A percentile compares a stretch with the other conserved stretches of the same genome.
phyloP scores from a whole-genome alignment of 2,113 vertebrate genomes.

The Psittacus erithacus region DNA sequence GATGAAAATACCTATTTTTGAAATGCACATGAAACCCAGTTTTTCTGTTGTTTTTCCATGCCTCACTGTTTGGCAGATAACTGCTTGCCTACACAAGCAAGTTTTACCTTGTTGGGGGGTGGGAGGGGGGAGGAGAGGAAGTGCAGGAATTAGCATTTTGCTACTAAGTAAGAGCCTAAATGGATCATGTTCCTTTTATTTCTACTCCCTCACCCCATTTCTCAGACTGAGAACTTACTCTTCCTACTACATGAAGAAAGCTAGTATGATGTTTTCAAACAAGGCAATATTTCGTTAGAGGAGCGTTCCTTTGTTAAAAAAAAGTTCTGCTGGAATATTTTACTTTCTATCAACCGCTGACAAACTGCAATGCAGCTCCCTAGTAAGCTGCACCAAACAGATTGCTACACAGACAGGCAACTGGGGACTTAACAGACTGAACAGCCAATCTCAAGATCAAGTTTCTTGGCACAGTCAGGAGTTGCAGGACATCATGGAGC shows the following conservation, averaged over 20 bases:
- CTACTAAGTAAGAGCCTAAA: not conserved
- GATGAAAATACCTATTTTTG: not conserved
- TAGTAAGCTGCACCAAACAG: not conserved
- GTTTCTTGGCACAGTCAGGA: conserved; percentile 1
- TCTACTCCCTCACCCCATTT: not conserved
- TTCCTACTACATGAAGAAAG: not conserved
- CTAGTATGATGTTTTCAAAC: not conserved
- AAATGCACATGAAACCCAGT: not conserved
- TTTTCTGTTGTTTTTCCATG: not conserved
- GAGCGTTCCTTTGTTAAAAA: not conserved
- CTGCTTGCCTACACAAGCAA: not conserved
- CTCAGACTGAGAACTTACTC: not conserved
- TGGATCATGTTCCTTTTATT: not conserved
- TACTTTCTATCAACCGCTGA: not conserved
- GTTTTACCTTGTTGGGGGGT: not conserved
- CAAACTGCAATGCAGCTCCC: not conserved
- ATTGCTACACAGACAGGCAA: not conserved
- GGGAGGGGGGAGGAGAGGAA: too few relatives aligned
- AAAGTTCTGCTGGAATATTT: not conserved
- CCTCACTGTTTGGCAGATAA: not conserved
- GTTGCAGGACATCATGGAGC: not conserved
- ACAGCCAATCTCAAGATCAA: not conserved
- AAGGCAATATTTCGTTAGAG: not conserved
- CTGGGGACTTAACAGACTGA: not conserved
- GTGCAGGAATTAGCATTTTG: not conserved